Evolutionary conservation across 2,888 invertebrate species (phyloP).

Genomic region (Lottia scabra): DNA sequence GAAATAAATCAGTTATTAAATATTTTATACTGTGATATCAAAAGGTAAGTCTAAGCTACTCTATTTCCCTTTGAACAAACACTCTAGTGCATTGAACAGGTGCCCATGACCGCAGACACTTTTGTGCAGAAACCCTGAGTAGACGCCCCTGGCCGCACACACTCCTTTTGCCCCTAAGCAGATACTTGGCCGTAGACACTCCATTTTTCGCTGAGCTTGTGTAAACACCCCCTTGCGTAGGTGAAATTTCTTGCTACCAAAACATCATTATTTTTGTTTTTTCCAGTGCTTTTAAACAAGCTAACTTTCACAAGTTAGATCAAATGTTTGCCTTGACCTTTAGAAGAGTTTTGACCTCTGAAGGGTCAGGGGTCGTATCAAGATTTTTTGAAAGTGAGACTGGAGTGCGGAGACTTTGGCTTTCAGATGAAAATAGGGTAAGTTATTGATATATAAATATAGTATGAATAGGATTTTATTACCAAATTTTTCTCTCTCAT

Average conservation of each 20-base stretch:
- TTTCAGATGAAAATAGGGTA: constrained; percentile 63
- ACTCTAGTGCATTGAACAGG: no score
- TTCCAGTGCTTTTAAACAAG: constrained; percentile 72
- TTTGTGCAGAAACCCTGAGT: no score
- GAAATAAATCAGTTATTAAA: constrained; percentile 22
- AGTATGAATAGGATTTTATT: neutral
- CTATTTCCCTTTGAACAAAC: no score
- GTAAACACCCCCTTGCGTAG: no score
- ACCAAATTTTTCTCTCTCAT: no score
- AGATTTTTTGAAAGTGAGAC: constrained; percentile 40
- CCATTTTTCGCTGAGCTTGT: no score
- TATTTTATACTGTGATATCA: constrained; percentile 5
- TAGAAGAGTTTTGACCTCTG: neutral
- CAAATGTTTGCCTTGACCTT: constrained; percentile 73
- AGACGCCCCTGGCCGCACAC: no score
- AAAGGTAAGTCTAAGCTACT: constrained; percentile 24
- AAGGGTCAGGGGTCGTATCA: constrained; percentile 18
- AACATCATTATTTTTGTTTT: no score
- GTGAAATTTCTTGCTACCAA: no score
- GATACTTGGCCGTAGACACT: no score
- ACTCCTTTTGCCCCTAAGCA: no score
- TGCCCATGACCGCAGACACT: no score
- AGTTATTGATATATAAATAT: neutral
- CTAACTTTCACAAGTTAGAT: constrained; percentile 76
- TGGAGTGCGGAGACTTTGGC: constrained; percentile 49